These are phyloP conservation scores for Hippocampus zosterae DNA, from an alignment of 2,113 vertebrate species.

Conservation along the genomic window DNA sequence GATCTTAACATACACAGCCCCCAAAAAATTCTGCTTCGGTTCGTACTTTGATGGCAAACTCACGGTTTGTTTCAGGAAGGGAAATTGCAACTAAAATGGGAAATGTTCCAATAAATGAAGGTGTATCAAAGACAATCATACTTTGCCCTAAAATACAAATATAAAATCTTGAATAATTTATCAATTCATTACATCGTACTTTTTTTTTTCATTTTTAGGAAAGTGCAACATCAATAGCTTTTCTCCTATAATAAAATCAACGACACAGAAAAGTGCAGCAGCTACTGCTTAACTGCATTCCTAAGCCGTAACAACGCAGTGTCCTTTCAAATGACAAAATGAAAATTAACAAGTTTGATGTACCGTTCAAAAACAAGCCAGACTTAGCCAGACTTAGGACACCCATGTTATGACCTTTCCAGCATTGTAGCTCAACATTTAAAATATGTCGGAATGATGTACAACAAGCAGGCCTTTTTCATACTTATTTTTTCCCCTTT, in stretches of 20 bases:
- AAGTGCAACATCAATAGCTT: neutral
- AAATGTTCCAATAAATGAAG: neutral
- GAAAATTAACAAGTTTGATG: too few relatives aligned
- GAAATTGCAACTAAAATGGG: too few relatives aligned
- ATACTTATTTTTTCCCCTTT: neutral
- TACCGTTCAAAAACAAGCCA: neutral
- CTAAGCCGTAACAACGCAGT: too few relatives aligned
- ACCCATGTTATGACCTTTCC: slow-evolving; percentile 3
- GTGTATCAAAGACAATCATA: too few relatives aligned
- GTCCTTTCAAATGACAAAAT: too few relatives aligned
- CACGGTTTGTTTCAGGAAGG: too few relatives aligned
- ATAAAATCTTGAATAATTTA: neutral
- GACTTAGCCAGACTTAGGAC: neutral
- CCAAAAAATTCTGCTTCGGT: too few relatives aligned
- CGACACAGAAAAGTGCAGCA: too few relatives aligned
- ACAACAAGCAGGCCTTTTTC: slow-evolving; percentile 4
- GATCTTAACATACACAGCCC: too few relatives aligned
- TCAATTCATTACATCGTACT: neutral
- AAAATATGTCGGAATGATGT: slow-evolving; percentile 24
- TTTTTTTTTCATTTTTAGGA: neutral
- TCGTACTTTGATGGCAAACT: too few relatives aligned
- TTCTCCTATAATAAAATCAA: too few relatives aligned
- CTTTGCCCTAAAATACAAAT: neutral
- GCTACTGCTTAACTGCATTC: too few relatives aligned
- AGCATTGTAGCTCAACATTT: neutral